Evolutionary conservation across 2,113 vertebrate species (phyloP).

Genomic region (Rhegmatorhina hoffmannsi): DNA sequence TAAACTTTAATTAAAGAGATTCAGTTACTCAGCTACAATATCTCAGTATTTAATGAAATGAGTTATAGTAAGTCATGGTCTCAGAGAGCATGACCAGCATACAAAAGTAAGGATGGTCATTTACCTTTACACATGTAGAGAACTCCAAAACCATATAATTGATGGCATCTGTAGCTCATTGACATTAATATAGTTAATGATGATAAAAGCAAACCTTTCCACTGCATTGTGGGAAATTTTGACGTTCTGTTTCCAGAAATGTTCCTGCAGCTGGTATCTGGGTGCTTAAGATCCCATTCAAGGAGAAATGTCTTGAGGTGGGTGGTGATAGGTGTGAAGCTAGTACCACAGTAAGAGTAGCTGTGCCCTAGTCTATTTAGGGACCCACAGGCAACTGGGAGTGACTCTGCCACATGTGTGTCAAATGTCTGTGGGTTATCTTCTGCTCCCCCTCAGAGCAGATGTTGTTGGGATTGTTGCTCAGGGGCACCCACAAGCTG

Average conservation of each 20-base stretch:
- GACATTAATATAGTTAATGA: neutral
- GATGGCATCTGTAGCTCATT: neutral
- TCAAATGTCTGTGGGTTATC: neutral
- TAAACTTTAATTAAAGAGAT: conserved; percentile 1
- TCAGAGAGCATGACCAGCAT: neutral
- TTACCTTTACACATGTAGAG: neutral
- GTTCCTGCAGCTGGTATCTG: neutral
- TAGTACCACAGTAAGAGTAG: neutral
- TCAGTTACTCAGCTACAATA: neutral
- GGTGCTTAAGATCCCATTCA: neutral
- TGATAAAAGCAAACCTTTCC: neutral
- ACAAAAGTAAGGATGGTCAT: neutral
- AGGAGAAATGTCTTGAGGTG: neutral
- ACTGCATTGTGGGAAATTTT: neutral
- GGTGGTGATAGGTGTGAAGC: neutral
- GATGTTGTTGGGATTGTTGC: neutral
- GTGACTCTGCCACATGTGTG: neutral
- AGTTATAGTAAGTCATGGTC: neutral
- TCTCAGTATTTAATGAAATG: neutral
- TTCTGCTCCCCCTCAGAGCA: neutral
- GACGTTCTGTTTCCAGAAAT: neutral
- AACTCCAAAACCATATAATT: neutral
- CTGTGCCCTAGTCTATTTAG: neutral
- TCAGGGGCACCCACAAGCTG: neutral
- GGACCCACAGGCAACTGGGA: neutral